Evolutionary conservation across 2,888 invertebrate genomes (phyloP).

Genomic region (Tribolium freemani): DNA sequence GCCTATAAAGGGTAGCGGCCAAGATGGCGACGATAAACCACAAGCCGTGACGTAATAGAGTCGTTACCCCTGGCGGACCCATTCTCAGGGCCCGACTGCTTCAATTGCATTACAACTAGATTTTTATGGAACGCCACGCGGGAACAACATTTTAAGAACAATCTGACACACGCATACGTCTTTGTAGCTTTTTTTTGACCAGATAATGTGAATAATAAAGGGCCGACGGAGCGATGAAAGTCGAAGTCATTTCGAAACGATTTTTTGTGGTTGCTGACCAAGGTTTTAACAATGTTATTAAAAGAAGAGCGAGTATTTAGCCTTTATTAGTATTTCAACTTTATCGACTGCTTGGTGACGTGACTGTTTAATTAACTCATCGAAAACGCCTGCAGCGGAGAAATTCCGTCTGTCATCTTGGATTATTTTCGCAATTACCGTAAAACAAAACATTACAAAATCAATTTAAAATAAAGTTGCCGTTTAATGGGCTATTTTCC

Average conservation of each 20-base stretch:
- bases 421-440: slow-evolving; percentile 25
- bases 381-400: neutral
- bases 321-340: too few species aligned
- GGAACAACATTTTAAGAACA: slow-evolving; percentile 34
- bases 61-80: slow-evolving; percentile 57
- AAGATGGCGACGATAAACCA: slow-evolving; percentile 56
- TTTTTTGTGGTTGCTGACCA: too few species aligned
- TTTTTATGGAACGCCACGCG: slow-evolving; percentile 26
- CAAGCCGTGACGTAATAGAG: slow-evolving; percentile 59
- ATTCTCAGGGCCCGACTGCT: slow-evolving; percentile 55
- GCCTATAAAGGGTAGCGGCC: slow-evolving; percentile 39
- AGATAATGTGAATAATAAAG: slow-evolving; percentile 38
- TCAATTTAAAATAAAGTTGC: slow-evolving; percentile 32
- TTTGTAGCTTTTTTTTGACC: slow-evolving; percentile 30
- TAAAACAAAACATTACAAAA: slow-evolving; percentile 32
- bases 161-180: slow-evolving; percentile 30
- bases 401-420: slow-evolving; percentile 24
- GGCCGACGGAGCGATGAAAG: neutral
- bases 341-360: too few species aligned
- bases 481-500: slow-evolving; percentile 40
- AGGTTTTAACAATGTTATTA: too few species aligned
- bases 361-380: neutral
- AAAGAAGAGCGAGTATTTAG: too few species aligned
- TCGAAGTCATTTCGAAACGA: too few species aligned
- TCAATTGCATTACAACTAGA: slow-evolving; percentile 58